These are phyloP conservation scores for Conchocele bisecta DNA, from an alignment of 2,888 invertebrate species.

Conservation along the genomic window DNA sequence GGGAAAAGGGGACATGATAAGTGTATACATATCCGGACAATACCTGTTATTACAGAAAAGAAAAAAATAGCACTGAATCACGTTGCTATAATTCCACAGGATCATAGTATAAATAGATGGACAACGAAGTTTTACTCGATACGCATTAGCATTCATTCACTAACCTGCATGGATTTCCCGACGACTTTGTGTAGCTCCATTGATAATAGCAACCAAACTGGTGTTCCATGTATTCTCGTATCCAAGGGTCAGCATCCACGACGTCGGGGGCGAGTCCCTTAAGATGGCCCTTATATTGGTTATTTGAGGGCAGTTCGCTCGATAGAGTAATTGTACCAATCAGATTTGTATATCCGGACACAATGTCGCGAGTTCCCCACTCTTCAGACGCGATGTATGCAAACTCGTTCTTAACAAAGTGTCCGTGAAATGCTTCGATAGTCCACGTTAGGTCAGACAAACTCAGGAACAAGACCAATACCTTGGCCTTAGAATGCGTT, in stretches of 20 bases:
- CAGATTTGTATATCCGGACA: background rate
- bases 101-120: too few relatives aligned
- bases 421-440: background rate
- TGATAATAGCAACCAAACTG: conserved; percentile 24
- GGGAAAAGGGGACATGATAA: too few relatives aligned
- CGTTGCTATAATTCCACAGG: too few relatives aligned
- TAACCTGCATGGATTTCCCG: conserved; percentile 11
- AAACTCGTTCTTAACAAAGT: conserved; percentile 3
- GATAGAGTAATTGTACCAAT: conserved; percentile 1
- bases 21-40: too few relatives aligned
- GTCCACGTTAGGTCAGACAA: background rate
- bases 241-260: conserved; percentile 3
- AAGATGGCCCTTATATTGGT: conserved; percentile 3
- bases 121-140: too few relatives aligned
- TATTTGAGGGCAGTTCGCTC: background rate
- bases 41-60: too few relatives aligned
- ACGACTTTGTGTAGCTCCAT: conserved; percentile 50
- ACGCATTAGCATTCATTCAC: too few relatives aligned
- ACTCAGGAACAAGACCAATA: conserved; percentile 7
- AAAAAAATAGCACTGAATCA: too few relatives aligned
- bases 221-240: conserved; percentile 5
- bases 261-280: background rate
- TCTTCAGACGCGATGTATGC: conserved; percentile 11
- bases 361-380: conserved; percentile 4
- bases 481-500: background rate